Evolutionary conservation across 2,888 invertebrate species (phyloP).

Genomic region (Dugesia japonica): DNA sequence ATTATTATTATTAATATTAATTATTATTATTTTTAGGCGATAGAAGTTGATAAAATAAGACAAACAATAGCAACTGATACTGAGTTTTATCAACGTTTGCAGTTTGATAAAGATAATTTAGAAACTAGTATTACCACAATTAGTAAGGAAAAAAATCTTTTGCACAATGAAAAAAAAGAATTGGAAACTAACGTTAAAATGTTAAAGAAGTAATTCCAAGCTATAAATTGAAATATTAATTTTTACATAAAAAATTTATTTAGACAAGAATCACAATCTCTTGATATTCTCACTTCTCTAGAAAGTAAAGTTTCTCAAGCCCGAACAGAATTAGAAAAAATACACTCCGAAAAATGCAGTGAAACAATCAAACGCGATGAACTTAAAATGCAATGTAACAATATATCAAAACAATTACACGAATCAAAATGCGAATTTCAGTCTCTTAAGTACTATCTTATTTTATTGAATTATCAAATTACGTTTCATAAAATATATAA

Average conservation of each 20-base stretch:
- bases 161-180: not conserved
- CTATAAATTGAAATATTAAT: not conserved
- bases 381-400: not conserved
- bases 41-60: not conserved
- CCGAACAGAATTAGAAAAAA: not conserved
- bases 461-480: not conserved
- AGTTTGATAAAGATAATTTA: not conserved
- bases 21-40: not conserved
- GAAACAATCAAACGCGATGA: not conserved
- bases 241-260: not conserved
- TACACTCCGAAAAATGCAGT: not conserved
- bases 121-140: not conserved
- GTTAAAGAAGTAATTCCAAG: not conserved
- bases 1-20: not conserved
- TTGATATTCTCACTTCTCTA: not conserved
- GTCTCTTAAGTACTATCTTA: not conserved
- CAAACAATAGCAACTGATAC: not conserved
- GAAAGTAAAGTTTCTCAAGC: not conserved
- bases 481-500: too few species aligned
- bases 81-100: not conserved
- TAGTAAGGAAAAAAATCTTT: not conserved
- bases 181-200: not conserved
- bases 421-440: not conserved
- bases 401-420: not conserved
- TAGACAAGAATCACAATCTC: not conserved